These are phyloP conservation scores for Cataglyphis rosenhaueri DNA, from an alignment of 2,888 invertebrate species.

Conservation along the genomic window DNA sequence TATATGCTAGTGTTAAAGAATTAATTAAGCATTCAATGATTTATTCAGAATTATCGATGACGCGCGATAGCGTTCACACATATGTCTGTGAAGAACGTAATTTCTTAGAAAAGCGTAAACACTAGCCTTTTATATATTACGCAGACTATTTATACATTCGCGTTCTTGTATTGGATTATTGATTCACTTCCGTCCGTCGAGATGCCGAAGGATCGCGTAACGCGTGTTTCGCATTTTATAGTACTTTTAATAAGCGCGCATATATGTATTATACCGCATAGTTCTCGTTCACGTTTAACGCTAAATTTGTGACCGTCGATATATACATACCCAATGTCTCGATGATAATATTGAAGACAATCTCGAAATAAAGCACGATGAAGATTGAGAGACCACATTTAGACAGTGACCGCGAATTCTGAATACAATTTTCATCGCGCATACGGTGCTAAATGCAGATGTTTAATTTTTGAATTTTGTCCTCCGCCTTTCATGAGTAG, in stretches of 20 bases:
- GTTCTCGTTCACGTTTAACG: not conserved
- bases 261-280: not conserved
- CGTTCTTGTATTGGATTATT: constrained; percentile 24
- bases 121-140: constrained; percentile 27
- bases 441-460: not conserved
- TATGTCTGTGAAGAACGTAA: not conserved
- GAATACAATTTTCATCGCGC: not conserved
- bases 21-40: constrained; percentile 20
- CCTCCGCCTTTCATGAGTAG: not conserved
- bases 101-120: constrained; percentile 23
- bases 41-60: constrained; percentile 18
- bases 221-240: not conserved
- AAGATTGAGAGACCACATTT: not conserved
- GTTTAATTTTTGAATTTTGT: not conserved
- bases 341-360: not conserved
- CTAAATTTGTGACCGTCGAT: not conserved
- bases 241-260: not conserved
- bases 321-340: not conserved
- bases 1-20: not conserved
- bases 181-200: constrained; percentile 19
- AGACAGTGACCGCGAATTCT: not conserved
- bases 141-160: constrained; percentile 18
- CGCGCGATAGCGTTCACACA: not conserved
- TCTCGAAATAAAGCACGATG: not conserved
- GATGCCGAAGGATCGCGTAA: constrained; percentile 15